phyloP scores from a whole-genome alignment of 2,797 vertebrate genomes.

The Myotis myotis region DNA sequence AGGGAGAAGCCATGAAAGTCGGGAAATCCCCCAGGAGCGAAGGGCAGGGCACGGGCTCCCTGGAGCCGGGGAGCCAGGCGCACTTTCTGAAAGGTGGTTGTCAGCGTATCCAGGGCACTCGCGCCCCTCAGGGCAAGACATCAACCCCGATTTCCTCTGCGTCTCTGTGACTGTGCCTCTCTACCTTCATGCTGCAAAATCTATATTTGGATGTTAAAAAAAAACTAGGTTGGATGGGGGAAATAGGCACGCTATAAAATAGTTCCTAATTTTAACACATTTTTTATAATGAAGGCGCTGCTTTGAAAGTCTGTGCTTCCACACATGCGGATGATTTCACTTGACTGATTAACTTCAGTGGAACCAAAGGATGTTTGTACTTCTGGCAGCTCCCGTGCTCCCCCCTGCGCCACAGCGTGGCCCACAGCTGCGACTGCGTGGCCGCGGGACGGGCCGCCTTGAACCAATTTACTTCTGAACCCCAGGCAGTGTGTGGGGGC shows the following conservation, averaged over 20 bases:
- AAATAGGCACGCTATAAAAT: constrained; percentile 77
- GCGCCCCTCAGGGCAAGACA: background rate
- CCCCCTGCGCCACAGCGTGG: background rate
- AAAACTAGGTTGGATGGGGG: constrained; percentile 77
- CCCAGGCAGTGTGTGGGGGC: constrained; percentile 50
- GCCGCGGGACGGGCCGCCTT: constrained; percentile 57
- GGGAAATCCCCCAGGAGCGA: background rate
- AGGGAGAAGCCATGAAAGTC: background rate
- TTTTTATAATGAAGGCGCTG: constrained; percentile 79
- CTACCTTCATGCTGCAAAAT: constrained; percentile 75
- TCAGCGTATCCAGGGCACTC: background rate
- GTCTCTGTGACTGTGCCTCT: constrained; percentile 7
- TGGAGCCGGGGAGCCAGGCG: background rate
- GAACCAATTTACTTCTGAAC: constrained; percentile 74
- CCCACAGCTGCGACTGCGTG: constrained; percentile 64
- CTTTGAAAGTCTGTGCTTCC: constrained; percentile 72
- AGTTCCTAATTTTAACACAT: constrained; percentile 79
- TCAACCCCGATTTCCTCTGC: constrained; percentile 1
- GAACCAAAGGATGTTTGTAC: constrained; percentile 69
- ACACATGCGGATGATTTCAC: constrained; percentile 76
- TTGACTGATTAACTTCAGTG: constrained; percentile 80
- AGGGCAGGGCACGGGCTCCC: background rate
- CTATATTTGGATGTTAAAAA: constrained; percentile 76
- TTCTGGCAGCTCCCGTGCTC: constrained; percentile 26
- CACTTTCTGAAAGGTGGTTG: accelerated